These are phyloP conservation scores for Triops cancriformis DNA, from an alignment of 1,140 invertebrate species.

Conservation along the genomic window DNA sequence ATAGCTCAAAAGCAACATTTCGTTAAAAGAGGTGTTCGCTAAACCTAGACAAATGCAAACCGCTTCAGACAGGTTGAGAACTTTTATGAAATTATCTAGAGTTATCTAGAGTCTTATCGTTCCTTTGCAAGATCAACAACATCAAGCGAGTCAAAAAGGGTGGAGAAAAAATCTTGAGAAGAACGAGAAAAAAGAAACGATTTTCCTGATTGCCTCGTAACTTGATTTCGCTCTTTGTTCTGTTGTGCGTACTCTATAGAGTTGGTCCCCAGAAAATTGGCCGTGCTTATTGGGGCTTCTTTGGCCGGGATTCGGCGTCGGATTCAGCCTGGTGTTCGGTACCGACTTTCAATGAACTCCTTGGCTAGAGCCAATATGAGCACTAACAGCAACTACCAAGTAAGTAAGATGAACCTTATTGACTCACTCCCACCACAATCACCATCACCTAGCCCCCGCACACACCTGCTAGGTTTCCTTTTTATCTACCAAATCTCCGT, in stretches of 20 bases:
- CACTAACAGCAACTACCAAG: conserved; percentile 4
- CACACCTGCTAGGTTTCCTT: not conserved
- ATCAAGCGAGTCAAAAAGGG: not conserved
- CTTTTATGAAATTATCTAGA: too few species aligned
- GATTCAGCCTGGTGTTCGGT: not conserved
- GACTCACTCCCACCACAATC: not conserved
- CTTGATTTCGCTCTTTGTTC: conserved; percentile 8
- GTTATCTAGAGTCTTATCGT: too few species aligned
- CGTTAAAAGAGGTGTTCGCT: too few species aligned
- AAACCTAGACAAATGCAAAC: too few species aligned
- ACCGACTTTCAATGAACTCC: conserved; percentile 10
- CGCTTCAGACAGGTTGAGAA: too few species aligned
- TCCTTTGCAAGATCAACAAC: too few species aligned
- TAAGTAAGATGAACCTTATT: conserved; percentile 11
- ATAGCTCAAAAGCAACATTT: too few species aligned
- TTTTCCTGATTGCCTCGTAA: conserved; percentile 10
- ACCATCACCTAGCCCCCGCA: not conserved
- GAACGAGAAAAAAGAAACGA: not conserved
- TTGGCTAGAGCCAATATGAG: not conserved
- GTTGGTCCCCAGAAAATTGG: not conserved
- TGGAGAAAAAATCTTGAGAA: not conserved
- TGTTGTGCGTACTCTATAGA: not conserved
- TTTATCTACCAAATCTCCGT: not conserved
- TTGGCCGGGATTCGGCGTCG: not conserved
- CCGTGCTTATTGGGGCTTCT: conserved; percentile 7